Evolutionary conservation across 2,113 vertebrate species (phyloP).

Genomic region (Atractosteus spatula): DNA sequence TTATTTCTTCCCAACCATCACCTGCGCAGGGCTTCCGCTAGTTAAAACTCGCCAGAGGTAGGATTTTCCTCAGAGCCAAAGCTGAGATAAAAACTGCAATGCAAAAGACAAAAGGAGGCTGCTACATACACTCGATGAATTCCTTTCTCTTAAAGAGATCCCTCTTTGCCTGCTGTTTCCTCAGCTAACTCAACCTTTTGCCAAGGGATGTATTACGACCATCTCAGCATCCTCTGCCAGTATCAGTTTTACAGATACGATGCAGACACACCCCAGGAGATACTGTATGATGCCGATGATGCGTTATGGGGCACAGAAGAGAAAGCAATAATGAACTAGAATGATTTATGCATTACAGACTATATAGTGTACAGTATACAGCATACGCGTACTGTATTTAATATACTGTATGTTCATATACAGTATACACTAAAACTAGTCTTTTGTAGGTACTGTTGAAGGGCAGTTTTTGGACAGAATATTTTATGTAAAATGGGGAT

Average conservation of each 20-base stretch:
- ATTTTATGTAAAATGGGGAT: no score
- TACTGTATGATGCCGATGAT: background rate
- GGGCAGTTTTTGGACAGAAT: no score
- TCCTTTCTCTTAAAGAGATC: background rate
- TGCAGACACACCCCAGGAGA: slow-evolving; percentile 11
- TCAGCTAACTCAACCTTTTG: background rate
- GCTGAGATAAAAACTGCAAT: background rate
- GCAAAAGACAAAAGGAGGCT: no score
- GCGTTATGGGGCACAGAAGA: no score
- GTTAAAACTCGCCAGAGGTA: background rate
- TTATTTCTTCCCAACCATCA: background rate
- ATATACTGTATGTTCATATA: no score
- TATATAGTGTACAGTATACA: no score
- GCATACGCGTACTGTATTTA: no score
- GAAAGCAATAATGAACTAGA: no score
- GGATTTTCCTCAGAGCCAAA: background rate
- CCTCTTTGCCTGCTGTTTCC: background rate
- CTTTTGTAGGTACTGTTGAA: no score
- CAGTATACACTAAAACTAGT: no score
- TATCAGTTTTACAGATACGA: slow-evolving; percentile 19
- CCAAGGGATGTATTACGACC: slow-evolving; percentile 23
- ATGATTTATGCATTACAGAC: no score
- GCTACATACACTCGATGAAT: background rate
- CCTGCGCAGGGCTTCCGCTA: background rate
- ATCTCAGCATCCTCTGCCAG: slow-evolving; percentile 25